Conservation (phyloP, 2,113 vertebrate genomes). For the rat (Rattus norvegicus) region GRCr8 NC_086025.1:125315501-125316000, state of each 20-base stretch:
- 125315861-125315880: neutral
- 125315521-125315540: neutral
- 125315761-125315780: neutral
- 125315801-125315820: neutral
- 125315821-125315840: neutral
- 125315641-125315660: neutral
- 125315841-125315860: neutral
- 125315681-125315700: neutral
- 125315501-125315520: neutral
- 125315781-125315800: neutral
- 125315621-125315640: neutral
- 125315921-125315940: neutral
- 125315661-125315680: neutral
- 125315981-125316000: neutral
- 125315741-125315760: neutral
- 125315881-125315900: neutral
- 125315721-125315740: neutral
- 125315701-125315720: neutral
- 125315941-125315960: neutral
- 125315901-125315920: neutral
- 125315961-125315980: neutral
- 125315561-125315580: neutral
- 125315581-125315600: neutral
- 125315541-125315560: neutral
- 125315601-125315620: too few relatives aligned